Base-by-base conservation (phyloP, 1,140 invertebrate genomes). In the Camponotus pennsylvanicus region DNA sequence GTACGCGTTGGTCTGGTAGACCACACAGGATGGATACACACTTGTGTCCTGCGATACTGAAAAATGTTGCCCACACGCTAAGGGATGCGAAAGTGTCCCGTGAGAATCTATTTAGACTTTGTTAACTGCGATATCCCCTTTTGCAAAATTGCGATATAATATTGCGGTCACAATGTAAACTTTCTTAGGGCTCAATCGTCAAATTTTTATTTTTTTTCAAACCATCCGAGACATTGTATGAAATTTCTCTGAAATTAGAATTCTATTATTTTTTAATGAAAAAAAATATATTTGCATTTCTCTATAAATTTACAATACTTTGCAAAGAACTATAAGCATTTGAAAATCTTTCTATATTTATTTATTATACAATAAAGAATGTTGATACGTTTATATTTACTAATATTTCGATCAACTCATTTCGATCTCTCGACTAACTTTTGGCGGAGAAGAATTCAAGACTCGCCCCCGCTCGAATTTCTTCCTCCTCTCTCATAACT, bases 401-500 rank as follows among this genome's bases (percentile, higher is more conserved):
- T 2, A 32, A 82, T 32, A 32, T 52, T 52, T 71, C 8, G 11
- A 1, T 32, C 3, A 32, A 52, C 21, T n/a, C 8, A 52, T 71
- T 27, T 61, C 3, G 37, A 75, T 18, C 9, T 32, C 37, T 32
- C 37, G 21, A 27, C 9, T 42, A 86, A 86, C 42, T 86, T 89
- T 88, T 64, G 32, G 70, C 69, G 42, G 67, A 34, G 15, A 37
- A 18, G 63, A 42, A 61, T 67, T 76, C 73, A 49, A 59, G 64
- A 9, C 18, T 70, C 32, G 32, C 15, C 70, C 52, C 13, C 61
- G 32, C 42, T 52, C 61, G 59, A 27, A 3, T 13, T 55, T 34
- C 13, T 34, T 27, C 69, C 32, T 67, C 37, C 57, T 63, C 18
- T 37, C 66, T 86, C 86, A 89, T 92, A 92, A 92, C 84, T 92